phyloP scores from a whole-genome alignment of 2,797 vertebrate species.

The Propithecus perrieri region DNA sequence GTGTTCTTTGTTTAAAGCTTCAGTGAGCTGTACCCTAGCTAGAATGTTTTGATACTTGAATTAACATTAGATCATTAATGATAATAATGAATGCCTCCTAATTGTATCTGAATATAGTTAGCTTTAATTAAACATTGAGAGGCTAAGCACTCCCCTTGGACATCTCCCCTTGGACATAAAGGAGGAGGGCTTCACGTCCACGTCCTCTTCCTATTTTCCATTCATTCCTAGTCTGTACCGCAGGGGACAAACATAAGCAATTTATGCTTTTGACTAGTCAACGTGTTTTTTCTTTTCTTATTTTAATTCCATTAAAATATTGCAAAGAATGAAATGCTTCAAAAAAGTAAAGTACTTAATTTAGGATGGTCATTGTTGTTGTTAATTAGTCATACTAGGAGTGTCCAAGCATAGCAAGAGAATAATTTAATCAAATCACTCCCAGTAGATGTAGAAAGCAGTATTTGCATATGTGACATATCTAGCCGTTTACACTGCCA shows the following conservation, averaged over 20 bases:
- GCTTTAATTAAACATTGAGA: conserved; percentile 20
- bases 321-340: conserved; percentile 22
- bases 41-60: neutral
- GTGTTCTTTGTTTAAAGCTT: neutral
- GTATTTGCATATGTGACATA: neutral
- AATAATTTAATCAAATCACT: conserved; percentile 55
- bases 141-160: neutral
- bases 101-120: conserved; percentile 28
- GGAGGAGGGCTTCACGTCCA: neutral
- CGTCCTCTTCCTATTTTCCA: neutral
- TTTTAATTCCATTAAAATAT: conserved; percentile 49
- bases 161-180: neutral
- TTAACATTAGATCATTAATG: neutral
- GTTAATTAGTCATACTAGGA: neutral
- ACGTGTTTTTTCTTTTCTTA: neutral
- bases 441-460: neutral
- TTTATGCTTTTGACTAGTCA: neutral
- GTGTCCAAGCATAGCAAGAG: neutral
- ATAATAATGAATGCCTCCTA: neutral
- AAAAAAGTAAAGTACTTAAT: neutral
- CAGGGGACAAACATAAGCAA: neutral
- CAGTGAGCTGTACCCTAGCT: neutral
- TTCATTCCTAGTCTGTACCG: neutral
- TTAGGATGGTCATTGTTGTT: neutral
- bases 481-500: conserved; percentile 33